Base-by-base conservation (phyloP, 2,797 vertebrate species). In the Carapus acus region DNA sequence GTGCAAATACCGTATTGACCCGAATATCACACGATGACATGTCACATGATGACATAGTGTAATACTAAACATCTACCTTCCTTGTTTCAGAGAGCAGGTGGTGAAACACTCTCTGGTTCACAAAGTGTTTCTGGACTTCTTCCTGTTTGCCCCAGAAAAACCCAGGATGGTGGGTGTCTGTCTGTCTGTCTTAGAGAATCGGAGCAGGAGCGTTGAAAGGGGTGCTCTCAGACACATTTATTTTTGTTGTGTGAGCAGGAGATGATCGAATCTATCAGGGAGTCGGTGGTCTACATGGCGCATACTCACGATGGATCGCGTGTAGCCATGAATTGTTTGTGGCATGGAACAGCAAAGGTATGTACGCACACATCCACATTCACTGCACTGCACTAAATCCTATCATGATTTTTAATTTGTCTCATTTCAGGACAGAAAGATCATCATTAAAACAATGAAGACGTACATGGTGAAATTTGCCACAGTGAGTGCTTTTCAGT, bases 401-500 rank as follows among this genome's bases (percentile, higher is more conserved):
- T 27, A 27, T 27, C 9, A 5, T 27, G 5, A 11, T 33, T 23
- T 8, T 40, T 46, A 7, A 15, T 14, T 36, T 27, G 9, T 6
- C 2, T 0, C 44, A 4, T 82, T 84, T 55, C 76, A 98, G 96
- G 96, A 98, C 83, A 89, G 96, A 78, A 99, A 99, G 83, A 74
- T 97, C 12, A 91, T 98, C 53, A 86, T 97, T 69, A 99, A 99
- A 87, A 97, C 94, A 2, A 92, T 97, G 96, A 99, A 97, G 89
- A 91, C 90, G 0, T 98, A 92, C 7, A 76, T 97, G 76, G 88
- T 91, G 76, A 96, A 96, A 82, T 92, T 95, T 76, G 92, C 96
- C 27, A 96, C 57, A 45, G 96, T 98, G 83, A 89, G 92, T 88
- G 49, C 11, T 4, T 36, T 33, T 33, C 17, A 27, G 9, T 27